A percentile compares a stretch with the other conserved stretches of the same genome.
These are phyloP conservation scores for Noctua janthina DNA, from an alignment of 2,888 invertebrate species.

Conservation along the genomic window DNA sequence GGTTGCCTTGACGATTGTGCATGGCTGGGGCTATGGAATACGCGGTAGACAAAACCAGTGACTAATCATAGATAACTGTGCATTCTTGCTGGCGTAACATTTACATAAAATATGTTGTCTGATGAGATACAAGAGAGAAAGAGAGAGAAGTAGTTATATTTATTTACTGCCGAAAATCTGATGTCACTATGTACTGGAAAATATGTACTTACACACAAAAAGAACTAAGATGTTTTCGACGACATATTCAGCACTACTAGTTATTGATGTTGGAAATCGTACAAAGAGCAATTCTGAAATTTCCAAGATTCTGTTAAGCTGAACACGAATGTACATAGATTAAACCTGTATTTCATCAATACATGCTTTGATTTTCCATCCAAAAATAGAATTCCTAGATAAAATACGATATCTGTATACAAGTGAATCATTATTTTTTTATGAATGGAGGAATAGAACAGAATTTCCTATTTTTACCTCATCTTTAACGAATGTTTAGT, in stretches of 20 bases:
- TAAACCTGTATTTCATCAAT: neutral
- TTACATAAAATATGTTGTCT: neutral
- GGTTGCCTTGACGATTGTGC: slow-evolving; percentile 76
- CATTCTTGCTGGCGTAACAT: neutral
- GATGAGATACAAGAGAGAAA: neutral
- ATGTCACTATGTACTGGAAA: neutral
- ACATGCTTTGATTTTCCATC: neutral
- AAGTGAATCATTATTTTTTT: neutral
- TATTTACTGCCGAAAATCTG: neutral
- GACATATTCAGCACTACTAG: neutral
- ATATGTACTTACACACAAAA: neutral
- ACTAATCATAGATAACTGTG: neutral
- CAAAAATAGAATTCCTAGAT: neutral
- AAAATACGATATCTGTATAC: too few relatives aligned
- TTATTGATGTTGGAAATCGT: neutral
- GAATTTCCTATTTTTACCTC: neutral
- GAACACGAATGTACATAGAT: neutral
- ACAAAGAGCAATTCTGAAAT: neutral
- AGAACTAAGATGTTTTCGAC: neutral
- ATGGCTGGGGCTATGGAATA: slow-evolving; percentile 53
- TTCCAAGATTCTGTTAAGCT: neutral
- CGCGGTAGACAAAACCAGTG: slow-evolving; percentile 6
- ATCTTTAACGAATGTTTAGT: slow-evolving; percentile 12
- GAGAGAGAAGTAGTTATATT: neutral
- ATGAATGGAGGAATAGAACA: neutral